Evolutionary conservation across 2,113 vertebrate species (phyloP).

Genomic region (Prunella fulvescens): DNA sequence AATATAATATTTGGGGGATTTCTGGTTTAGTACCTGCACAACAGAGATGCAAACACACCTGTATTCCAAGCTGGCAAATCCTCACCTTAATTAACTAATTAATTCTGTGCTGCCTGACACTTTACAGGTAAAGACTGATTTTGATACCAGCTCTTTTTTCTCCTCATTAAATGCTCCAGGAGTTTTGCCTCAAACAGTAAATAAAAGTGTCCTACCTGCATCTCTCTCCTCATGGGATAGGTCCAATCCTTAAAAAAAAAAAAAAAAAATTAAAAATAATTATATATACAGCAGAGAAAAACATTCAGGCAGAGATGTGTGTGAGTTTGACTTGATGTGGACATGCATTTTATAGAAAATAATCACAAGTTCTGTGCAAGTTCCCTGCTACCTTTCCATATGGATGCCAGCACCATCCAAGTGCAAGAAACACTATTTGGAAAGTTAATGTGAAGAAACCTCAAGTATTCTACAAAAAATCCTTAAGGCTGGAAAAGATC

Average conservation of each 20-base stretch:
- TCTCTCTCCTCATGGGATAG: constrained; percentile 97
- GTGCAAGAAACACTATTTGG: background rate
- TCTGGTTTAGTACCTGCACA: background rate
- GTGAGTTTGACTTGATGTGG: too few species aligned
- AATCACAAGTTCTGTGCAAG: background rate
- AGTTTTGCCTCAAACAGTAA: background rate
- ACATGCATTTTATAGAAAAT: accelerated
- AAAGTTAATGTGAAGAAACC: background rate
- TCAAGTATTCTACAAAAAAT: background rate
- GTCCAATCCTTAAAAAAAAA: constrained; percentile 88
- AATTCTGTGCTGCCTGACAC: background rate
- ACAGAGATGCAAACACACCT: background rate
- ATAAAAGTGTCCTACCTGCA: constrained; percentile 85
- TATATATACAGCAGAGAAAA: background rate
- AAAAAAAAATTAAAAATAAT: background rate
- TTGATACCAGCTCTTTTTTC: background rate
- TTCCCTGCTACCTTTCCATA: background rate
- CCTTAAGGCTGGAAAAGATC: background rate
- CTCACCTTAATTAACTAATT: background rate
- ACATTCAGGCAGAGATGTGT: background rate
- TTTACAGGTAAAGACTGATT: background rate
- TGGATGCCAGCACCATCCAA: background rate
- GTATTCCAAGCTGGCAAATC: background rate
- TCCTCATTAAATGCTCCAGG: background rate
- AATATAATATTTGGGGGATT: background rate